phyloP scores from a whole-genome alignment of 2,113 vertebrate genomes.

The Apteryx mantelli region DNA sequence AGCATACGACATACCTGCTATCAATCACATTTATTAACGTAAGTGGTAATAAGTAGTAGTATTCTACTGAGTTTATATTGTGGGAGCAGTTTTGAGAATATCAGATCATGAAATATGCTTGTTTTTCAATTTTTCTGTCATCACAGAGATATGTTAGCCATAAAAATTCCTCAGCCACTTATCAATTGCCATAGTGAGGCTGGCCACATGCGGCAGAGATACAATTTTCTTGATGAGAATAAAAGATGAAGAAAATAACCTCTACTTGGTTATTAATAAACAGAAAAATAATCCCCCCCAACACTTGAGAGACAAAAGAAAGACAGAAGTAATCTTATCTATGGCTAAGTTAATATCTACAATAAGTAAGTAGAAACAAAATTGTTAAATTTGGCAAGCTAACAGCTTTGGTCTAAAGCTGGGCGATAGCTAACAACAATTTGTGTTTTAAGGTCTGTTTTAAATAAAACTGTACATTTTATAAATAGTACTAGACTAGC shows the following conservation, averaged over 20 bases:
- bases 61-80: background rate
- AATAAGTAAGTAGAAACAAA: background rate
- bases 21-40: background rate
- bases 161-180: background rate
- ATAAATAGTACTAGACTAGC: background rate
- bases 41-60: background rate
- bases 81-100: background rate
- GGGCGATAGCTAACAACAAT: background rate
- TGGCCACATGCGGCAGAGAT: background rate
- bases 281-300: slow-evolving; percentile 20
- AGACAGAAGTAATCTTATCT: background rate
- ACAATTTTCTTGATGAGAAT: background rate
- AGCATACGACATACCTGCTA: background rate
- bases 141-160: background rate
- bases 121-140: background rate
- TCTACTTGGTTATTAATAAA: background rate
- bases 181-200: background rate
- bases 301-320: background rate
- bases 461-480: background rate
- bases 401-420: background rate
- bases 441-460: background rate
- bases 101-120: background rate
- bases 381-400: background rate
- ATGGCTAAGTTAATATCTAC: background rate
- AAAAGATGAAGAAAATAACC: background rate